Base-by-base conservation (phyloP, 1,140 invertebrate species). In the Rhopalosiphum padi region DNA sequence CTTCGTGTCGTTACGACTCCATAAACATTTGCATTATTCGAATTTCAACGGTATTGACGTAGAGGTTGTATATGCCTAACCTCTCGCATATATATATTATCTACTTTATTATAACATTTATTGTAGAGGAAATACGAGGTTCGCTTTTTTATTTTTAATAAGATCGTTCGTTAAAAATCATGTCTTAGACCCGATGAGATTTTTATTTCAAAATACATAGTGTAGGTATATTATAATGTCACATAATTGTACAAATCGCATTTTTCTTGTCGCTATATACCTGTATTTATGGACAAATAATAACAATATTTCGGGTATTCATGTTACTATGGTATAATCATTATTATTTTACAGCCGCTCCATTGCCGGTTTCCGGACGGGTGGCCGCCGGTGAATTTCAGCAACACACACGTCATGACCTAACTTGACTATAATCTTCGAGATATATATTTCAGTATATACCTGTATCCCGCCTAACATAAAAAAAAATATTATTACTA, bases 11-110 rank as follows among this genome's bases (percentile, higher is more conserved):
- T 68, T 68, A 30, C 60, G 60, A 68, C 60, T 68, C 60, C 30
- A 68, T 68, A 68, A 68, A 68, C 60, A 68, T 68, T 68, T 68
- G 60, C 60, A 68, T 68, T 68, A 68, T 68, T 68, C 30, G 60
- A 68, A 68, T 68, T 68, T 68, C 60, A 68, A n/a, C 60, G 30
- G 25, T n/a, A n/a, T 68, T 68, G 60, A 68, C 60, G 60, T 68
- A 15, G 60, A 68, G 30, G 30, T 68, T 68, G 55, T 60, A 30
- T 3, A 25, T 25, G 30, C 8, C 60, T 30, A 51, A 51, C 3
- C 60, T n/a, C 60, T 30, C 55, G 25, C 9, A 7, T 60, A 25
- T 55, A 25, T 55, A 55, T 55, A 25, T 30, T 25, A 60, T 30
- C 55, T 30, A 30, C 30, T 68, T 68, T n/a, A 68, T 68, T 68